phyloP scores from a whole-genome alignment of 2,113 vertebrate species.

The Pygoscelis antarcticus region DNA sequence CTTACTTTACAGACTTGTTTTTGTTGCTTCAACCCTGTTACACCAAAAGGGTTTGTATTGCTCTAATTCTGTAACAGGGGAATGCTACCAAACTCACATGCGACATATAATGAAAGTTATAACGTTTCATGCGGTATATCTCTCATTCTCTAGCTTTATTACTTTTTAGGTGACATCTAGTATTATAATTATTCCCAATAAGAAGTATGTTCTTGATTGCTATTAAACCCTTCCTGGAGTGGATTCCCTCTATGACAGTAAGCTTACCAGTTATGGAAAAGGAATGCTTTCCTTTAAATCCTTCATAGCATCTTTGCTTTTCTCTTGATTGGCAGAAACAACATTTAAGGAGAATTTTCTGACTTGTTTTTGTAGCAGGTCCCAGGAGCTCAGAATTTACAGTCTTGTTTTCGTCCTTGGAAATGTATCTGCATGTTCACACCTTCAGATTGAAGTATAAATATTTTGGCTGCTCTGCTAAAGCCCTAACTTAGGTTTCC shows the following conservation, averaged over 20 bases:
- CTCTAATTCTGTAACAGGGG: neutral
- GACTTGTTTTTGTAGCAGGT: neutral
- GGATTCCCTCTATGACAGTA: neutral
- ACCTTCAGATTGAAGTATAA: neutral
- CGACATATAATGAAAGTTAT: fast-evolving
- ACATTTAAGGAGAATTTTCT: neutral
- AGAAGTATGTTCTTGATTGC: neutral
- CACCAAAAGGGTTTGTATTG: neutral
- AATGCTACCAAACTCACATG: neutral
- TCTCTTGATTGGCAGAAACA: neutral
- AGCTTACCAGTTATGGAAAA: neutral
- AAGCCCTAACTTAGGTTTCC: neutral
- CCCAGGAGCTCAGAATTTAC: neutral
- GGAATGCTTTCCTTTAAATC: neutral
- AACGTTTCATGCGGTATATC: neutral
- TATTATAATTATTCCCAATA: neutral
- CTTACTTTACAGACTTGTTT: neutral
- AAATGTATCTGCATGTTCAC: neutral
- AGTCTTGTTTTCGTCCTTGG: neutral
- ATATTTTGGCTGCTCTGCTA: slow-evolving; percentile 14
- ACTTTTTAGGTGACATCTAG: neutral
- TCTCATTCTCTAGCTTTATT: neutral
- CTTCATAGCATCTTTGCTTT: neutral
- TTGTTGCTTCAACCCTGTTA: neutral
- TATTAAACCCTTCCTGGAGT: neutral